Conservation (phyloP, 2,113 vertebrate species). For the Verasper variegatus region DNA sequence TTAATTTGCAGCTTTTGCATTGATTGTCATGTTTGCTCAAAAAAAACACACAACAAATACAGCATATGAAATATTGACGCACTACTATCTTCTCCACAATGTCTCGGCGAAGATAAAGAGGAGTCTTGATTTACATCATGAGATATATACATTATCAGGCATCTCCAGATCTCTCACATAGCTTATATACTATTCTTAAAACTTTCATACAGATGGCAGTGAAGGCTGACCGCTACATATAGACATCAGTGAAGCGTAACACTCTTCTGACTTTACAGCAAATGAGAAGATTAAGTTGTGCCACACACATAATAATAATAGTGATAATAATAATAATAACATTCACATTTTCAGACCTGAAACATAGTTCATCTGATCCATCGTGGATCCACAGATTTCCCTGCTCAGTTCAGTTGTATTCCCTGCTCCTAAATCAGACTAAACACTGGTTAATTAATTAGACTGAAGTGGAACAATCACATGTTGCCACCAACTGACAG, state of each 20-base stretch:
- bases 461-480: slow-evolving; percentile 63
- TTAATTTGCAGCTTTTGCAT: slow-evolving; percentile 51
- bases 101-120: slow-evolving; percentile 68
- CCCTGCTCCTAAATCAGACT: background rate
- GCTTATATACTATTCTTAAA: slow-evolving; percentile 56
- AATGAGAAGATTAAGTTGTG: slow-evolving; percentile 34
- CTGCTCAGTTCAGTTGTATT: slow-evolving; percentile 24
- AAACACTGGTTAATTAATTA: slow-evolving; percentile 50
- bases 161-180: too few species aligned
- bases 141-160: slow-evolving; percentile 54
- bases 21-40: slow-evolving; percentile 38
- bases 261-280: slow-evolving; percentile 14
- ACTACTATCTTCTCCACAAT: slow-evolving; percentile 30
- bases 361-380: slow-evolving; percentile 41
- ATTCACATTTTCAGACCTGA: slow-evolving; percentile 68
- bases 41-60: background rate
- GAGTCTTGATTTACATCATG: slow-evolving; percentile 60
- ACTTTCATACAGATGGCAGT: slow-evolving; percentile 72
- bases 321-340: background rate
- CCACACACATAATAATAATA: background rate
- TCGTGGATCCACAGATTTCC: slow-evolving; percentile 36
- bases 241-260: slow-evolving; percentile 24
- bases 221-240: slow-evolving; percentile 76
- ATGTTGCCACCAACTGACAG: slow-evolving; percentile 55
- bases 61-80: slow-evolving; percentile 35